Evolutionary conservation across 2,113 vertebrate species (phyloP), one percentile per base, ranked within the genome.

Genomic region (Scomber japonicus): DNA sequence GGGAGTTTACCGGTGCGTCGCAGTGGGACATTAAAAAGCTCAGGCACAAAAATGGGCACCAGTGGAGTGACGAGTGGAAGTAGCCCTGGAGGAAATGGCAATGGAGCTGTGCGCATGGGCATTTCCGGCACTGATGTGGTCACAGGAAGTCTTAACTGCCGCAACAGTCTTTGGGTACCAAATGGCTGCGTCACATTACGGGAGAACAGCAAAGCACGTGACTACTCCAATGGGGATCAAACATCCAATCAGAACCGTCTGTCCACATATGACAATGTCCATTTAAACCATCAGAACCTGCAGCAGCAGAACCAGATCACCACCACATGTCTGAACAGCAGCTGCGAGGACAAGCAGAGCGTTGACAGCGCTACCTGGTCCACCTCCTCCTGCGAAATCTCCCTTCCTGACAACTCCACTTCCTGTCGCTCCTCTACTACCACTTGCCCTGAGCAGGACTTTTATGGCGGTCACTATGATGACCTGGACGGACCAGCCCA

Each of bases 321-420:
- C 89, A 90, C 78, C 92, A 78, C 75, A 0, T 93, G 91, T 75
- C 84, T 91, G 30, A 90, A 83, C 91, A 91, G 83, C 91, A 96
- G 92, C 89, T 95, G 96, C 0, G 98, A 99, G 59, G 98, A 99
- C 93, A 99, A 99, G 17, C 98, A 98, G 93, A 99, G 98, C 0
- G 94, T 99, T 8, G 97, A 99, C 94, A 99, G 98, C 9, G 97
- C 98, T 76, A 98, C 98, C n/a, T 99, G 98, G 98, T 99, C 98
- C 81, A 98, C 97, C 0, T 99, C 98, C 7, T 99, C 98, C 11
- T 99, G 97, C 21, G 98, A 99, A 74, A 99, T 99, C 91, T 99
- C 98, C 11, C 95, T 99, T 3, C 97, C 97, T 0, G 98, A 99
- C 85, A 97, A 98, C 86, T 98, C 97, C 83, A 97, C 94, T 11